Evolutionary conservation across 2,888 invertebrate species (phyloP), one percentile per base, ranked within the genome.

Genomic region (Hirtodrosophila confusa): DNA sequence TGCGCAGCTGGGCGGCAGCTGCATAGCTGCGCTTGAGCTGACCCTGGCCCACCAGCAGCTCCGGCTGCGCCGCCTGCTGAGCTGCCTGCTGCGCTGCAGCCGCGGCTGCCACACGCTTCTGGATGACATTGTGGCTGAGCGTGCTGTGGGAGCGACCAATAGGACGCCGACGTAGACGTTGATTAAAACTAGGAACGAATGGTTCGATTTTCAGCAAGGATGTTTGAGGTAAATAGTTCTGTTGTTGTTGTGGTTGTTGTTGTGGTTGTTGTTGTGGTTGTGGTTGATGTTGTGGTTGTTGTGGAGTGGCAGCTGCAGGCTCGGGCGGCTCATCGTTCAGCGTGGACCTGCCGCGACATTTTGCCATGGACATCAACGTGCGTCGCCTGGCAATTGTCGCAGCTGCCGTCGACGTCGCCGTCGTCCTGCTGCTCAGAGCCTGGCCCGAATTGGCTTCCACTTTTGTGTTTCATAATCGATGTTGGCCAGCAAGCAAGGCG

Each of bases 181-280:
- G 83, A 64, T 88, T 90, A 65, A 90, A 88, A 80, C 89, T 91
- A 90, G 92, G 92, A 88, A 92, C 90, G 76, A 92, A 92, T 54
- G 92, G 91, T 89, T 91, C 92, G 62, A 92, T 92, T 89, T 91
- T 92, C 84, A 92, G 88, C 88, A 91, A 86, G 78, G 89, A 88
- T 67, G 90, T 88, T 86, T 91, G 91, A 90, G 91, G 91, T 89
- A 90, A 83, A 76, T 89, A 83, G 79, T 80, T 78, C 72, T 85
- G 83, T 78, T 75, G 80, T 73, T 58, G 75, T 62, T 62, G 71
- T 48, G 44, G 73, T 64, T 48, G 74, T 44, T 11, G 69, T 58
- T 39, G 76, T 4, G 31, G 63, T 11, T 56, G 55, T 31, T 51
- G 55, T 35, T 37, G 60, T 23, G 4, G 37, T 33, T 39, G 37